Conservation (phyloP, 2,797 vertebrate genomes). For the Coccyzus lansbergi region DNA sequence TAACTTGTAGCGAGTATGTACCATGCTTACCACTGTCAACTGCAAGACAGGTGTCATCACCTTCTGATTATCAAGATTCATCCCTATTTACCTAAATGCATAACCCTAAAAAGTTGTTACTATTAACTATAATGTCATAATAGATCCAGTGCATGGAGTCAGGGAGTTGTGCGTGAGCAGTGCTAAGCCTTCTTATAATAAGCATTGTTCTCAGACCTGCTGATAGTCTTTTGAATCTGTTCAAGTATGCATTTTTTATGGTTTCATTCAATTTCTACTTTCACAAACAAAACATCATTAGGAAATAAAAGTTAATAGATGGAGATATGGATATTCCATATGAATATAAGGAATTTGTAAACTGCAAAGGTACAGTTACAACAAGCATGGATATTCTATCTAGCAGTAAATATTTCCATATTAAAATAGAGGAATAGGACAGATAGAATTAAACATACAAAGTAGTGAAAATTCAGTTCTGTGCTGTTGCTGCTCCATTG, state of each 20-base stretch:
- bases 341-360: background rate
- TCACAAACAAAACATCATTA: background rate
- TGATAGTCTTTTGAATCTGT: background rate
- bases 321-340: no score
- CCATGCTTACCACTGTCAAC: background rate
- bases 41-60: background rate
- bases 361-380: background rate
- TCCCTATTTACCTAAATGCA: background rate
- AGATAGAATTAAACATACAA: background rate
- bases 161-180: background rate
- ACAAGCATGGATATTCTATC: background rate
- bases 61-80: background rate
- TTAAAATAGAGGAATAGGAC: background rate
- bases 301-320: background rate
- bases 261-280: background rate
- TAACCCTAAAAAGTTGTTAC: background rate
- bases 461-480: background rate
- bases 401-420: background rate
- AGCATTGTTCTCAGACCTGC: background rate
- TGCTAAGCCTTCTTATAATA: background rate
- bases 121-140: background rate
- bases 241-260: background rate
- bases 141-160: background rate
- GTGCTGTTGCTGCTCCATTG: background rate
- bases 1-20: background rate